Base-by-base conservation (phyloP, 2,797 vertebrate genomes). In the Thripadectes ignobilis region DNA sequence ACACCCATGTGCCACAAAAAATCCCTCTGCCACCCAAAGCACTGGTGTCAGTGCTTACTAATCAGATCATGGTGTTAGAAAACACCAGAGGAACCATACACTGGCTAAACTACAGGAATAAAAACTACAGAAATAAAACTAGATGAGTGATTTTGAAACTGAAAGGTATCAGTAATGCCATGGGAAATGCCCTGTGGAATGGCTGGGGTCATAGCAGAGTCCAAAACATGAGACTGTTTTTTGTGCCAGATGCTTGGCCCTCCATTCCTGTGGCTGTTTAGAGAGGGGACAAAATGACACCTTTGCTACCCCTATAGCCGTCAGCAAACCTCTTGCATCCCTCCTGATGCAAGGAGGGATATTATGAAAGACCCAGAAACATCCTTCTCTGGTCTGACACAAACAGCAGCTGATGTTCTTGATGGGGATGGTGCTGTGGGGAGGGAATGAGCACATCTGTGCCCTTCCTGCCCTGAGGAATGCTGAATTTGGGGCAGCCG, bases 241-340 rank as follows among this genome's bases (percentile, higher is more conserved):
- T 48, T 30, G 5, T 41, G 23, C 16, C 72, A 34, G 23, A 39
- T 61, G 49, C 0, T 2, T 83, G 38, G 45, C 43, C 24, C 24
- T 51, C 5, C 38, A 3, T 92, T 81, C 54, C 84, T 78, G 66
- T 61, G 84, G 18, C 34, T 78, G 9, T 57, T 48, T 65, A 61
- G 58, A 32, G 43, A 29, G 14, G 10, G 20, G 32, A 12, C 23
- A 81, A 5, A 76, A 62, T 54, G 17, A 71, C 20, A 18, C 26
- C 20, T 59, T 71, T 26, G 1, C 29, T 34, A 71, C 29, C 17
- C 1, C 10, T 59, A 0, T 8, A 68, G 43, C 41, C 0, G 0
- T 58, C 63, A 82, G 26, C 3, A 5, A 73, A 73, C 43, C 41
- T 4, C 7, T 88, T 62, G n/a, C 55, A 43, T 76, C 52, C 52